Base-by-base conservation (phyloP, 2,113 vertebrate species). In the Oreochromis spilurus region DNA sequence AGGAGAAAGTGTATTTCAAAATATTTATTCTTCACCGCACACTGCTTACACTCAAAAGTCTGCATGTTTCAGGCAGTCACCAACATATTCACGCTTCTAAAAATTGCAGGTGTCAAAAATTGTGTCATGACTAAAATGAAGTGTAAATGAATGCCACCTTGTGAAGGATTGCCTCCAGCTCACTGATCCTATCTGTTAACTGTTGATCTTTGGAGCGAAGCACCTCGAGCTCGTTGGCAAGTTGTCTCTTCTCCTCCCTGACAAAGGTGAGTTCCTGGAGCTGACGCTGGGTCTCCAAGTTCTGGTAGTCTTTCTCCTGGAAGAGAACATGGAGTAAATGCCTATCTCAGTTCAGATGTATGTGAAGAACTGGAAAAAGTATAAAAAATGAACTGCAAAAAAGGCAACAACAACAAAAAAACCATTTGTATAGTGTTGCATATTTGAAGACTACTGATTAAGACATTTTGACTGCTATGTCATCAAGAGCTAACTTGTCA, bases 161-260 rank as follows among this genome's bases (percentile, higher is more conserved):
- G 81, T 97, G 96, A 82, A 98, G 96, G 79, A 97, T 96, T 21
- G 90, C 60, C 92, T 98, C 97, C 96, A 98, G 95, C 75, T 95
- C 94, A 8, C 87, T 40, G 26, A 97, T 88, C 79, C 96, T 96
- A 36, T 95, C 96, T 83, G 94, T 96, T 53, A 97, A 82, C 40
- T 70, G 34, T 82, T 94, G 95, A 53, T 97, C 97, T 89, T 96
- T 96, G 57, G 93, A 94, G 13, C 84, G 92, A 14, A 97, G 86
- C 19, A 94, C 91, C 77, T 97, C 96, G 43, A 98, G 86, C 31
- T 97, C 96, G 5, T 84, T 92, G 6, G 90, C 36, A 81, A 98
- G 94, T 67, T 94, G 97, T 79, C 81, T 96, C 85, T 96, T 97
- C 88, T 97, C 97, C 85, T 96, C 92, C 77, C 79, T 92, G 86